Evolutionary conservation across 1,140 invertebrate genomes (phyloP).

Genomic region (Glomeris maerens): DNA sequence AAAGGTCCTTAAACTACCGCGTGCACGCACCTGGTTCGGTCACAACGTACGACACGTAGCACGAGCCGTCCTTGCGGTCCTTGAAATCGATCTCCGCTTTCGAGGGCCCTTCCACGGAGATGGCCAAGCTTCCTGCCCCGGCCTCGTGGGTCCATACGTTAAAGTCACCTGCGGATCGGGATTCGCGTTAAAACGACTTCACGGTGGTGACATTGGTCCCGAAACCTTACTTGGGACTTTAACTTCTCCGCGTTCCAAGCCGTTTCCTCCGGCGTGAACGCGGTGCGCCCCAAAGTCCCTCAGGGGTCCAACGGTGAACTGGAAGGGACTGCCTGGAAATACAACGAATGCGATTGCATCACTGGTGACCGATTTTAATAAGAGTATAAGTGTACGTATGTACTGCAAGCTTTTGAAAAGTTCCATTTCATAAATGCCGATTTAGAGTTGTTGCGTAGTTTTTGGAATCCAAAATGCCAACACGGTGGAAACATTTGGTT

Average conservation of each 20-base stretch:
- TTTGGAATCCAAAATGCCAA: too few relatives aligned
- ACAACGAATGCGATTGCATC: too few relatives aligned
- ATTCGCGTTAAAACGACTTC: background rate
- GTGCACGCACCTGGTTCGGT: conserved; percentile 85
- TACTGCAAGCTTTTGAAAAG: too few relatives aligned
- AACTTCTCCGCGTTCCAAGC: conserved; percentile 70
- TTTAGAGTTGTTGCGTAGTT: too few relatives aligned
- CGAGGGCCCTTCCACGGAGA: conserved; percentile 91
- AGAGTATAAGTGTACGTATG: too few relatives aligned
- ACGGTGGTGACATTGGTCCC: background rate
- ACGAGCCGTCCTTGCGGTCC: conserved; percentile 88
- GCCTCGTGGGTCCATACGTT: conserved; percentile 97
- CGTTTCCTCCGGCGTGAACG: conserved; percentile 79
- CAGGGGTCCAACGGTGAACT: conserved; percentile 53
- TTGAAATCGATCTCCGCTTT: conserved; percentile 96
- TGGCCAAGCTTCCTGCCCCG: conserved; percentile 84
- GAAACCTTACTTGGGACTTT: conserved; percentile 46
- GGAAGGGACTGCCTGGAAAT: conserved; percentile 38
- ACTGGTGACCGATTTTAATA: too few relatives aligned
- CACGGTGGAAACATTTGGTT: too few relatives aligned
- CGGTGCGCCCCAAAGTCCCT: conserved; percentile 61
- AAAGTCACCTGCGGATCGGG: conserved; percentile 49
- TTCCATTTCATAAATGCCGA: too few relatives aligned
- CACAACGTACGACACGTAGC: conserved; percentile 86
- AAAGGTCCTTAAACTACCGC: conserved; percentile 25